These are phyloP conservation scores for Zaprionus nigranus DNA, from an alignment of 1,140 invertebrate species.

Conservation along the genomic window DNA sequence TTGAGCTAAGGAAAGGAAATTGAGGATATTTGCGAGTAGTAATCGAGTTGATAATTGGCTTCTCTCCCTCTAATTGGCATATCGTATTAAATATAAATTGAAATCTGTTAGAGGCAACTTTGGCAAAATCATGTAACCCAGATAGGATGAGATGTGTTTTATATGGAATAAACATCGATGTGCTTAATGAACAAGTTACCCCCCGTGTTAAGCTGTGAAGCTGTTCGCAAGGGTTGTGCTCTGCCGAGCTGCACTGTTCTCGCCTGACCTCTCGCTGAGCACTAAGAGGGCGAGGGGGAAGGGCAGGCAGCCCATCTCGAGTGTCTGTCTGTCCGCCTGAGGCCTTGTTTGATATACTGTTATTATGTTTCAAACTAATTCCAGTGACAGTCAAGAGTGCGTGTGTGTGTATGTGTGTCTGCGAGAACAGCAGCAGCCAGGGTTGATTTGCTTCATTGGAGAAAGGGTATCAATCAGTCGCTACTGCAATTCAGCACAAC, in stretches of 20 bases:
- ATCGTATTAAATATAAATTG: background rate
- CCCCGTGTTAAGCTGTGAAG: background rate
- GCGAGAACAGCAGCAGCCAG: background rate
- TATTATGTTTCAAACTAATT: slow-evolving; percentile 80
- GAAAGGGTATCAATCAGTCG: slow-evolving; percentile 24
- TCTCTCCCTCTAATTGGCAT: too few relatives aligned
- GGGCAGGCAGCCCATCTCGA: background rate
- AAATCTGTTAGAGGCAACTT: background rate
- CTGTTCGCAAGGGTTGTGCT: slow-evolving; percentile 46
- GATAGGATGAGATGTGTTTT: background rate
- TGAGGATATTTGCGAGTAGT: background rate
- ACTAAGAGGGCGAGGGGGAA: background rate
- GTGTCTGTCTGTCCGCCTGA: slow-evolving; percentile 39
- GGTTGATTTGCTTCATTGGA: background rate
- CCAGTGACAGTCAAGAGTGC: slow-evolving; percentile 63
- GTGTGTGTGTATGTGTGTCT: slow-evolving; percentile 12
- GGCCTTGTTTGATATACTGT: slow-evolving; percentile 74
- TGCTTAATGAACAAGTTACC: background rate
- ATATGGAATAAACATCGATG: background rate
- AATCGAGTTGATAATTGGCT: background rate
- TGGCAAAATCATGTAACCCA: too few relatives aligned
- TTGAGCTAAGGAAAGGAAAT: too few relatives aligned
- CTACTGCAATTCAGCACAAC: background rate
- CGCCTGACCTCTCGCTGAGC: slow-evolving; percentile 18
- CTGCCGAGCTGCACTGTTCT: background rate